Evolutionary conservation across 2,888 invertebrate species (phyloP).

Genomic region (Aleiodes alternator): DNA sequence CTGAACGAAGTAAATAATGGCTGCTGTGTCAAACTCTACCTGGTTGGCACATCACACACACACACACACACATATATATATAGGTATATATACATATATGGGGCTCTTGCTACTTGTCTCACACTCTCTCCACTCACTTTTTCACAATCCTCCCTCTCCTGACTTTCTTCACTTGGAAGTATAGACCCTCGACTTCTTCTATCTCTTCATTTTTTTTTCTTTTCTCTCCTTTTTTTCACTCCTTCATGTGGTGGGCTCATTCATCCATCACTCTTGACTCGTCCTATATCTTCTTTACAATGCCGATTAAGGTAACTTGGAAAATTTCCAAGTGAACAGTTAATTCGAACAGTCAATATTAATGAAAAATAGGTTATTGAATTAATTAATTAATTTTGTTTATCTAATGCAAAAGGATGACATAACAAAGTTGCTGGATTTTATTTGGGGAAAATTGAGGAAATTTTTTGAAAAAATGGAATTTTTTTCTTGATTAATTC

Average conservation of each 20-base stretch:
- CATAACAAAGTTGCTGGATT: too few relatives aligned
- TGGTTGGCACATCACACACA: neutral
- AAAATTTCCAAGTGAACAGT: slow-evolving; percentile 6
- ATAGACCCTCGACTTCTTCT: slow-evolving; percentile 10
- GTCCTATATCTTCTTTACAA: slow-evolving; percentile 33
- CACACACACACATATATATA: neutral
- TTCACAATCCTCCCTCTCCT: slow-evolving; percentile 25
- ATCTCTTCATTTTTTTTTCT: slow-evolving; percentile 27
- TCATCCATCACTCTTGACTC: slow-evolving; percentile 37
- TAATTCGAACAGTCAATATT: neutral
- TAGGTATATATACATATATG: too few relatives aligned
- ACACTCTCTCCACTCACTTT: slow-evolving; percentile 2
- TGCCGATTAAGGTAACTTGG: slow-evolving; percentile 1
- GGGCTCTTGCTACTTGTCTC: neutral
- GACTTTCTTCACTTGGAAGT: neutral
- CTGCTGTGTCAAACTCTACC: slow-evolving; percentile 27
- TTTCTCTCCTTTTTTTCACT: neutral
- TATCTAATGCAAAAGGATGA: too few relatives aligned
- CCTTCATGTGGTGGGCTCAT: slow-evolving; percentile 26
- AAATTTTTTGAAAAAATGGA: too few relatives aligned
- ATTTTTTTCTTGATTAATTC: too few relatives aligned
- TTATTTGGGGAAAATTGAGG: too few relatives aligned
- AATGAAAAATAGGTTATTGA: neutral
- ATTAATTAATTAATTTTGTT: neutral
- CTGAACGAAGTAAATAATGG: slow-evolving; percentile 30